Percentiles rank a stretch among this genome's conserved stretches.
Evolutionary conservation across 2,113 vertebrate genomes (phyloP).

Genomic region (Paratilapia polleni): DNA sequence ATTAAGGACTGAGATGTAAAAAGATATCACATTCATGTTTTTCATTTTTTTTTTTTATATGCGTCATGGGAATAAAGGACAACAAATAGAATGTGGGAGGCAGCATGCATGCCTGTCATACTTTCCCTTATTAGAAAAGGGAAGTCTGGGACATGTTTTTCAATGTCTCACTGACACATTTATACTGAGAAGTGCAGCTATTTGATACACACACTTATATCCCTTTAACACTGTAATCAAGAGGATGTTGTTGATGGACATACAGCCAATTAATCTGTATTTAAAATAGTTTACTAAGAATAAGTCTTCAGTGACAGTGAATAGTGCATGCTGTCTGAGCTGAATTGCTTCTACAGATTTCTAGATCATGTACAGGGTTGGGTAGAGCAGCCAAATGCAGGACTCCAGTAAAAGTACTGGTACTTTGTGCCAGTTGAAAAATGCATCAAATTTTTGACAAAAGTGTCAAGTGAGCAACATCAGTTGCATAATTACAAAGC

Average conservation of each 20-base stretch:
- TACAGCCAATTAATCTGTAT: neutral
- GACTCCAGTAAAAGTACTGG: neutral
- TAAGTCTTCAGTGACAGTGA: neutral
- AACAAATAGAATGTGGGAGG: slow-evolving; percentile 84
- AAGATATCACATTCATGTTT: slow-evolving; percentile 82
- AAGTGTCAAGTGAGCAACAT: no score
- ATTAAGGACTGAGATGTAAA: slow-evolving; percentile 79
- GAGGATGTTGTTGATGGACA: neutral
- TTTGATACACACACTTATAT: neutral
- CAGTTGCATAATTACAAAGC: no score
- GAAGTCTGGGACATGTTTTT: slow-evolving; percentile 61
- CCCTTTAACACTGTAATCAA: neutral
- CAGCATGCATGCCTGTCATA: slow-evolving; percentile 73
- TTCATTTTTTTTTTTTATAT: slow-evolving; percentile 78
- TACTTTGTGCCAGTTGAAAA: neutral
- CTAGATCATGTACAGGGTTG: neutral
- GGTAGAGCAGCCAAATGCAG: neutral
- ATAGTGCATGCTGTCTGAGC: neutral
- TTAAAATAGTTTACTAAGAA: neutral
- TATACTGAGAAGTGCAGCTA: slow-evolving; percentile 17
- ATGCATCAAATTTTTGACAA: neutral
- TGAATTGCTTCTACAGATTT: neutral
- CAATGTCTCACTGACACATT: slow-evolving; percentile 63
- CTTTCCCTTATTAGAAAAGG: slow-evolving; percentile 69
- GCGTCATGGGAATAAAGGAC: slow-evolving; percentile 80